A percentile compares a stretch with the other conserved stretches of the same genome.
These are phyloP conservation scores for Hymenochirus boettgeri DNA, from an alignment of 2,113 vertebrate genomes.

Conservation along the genomic window DNA sequence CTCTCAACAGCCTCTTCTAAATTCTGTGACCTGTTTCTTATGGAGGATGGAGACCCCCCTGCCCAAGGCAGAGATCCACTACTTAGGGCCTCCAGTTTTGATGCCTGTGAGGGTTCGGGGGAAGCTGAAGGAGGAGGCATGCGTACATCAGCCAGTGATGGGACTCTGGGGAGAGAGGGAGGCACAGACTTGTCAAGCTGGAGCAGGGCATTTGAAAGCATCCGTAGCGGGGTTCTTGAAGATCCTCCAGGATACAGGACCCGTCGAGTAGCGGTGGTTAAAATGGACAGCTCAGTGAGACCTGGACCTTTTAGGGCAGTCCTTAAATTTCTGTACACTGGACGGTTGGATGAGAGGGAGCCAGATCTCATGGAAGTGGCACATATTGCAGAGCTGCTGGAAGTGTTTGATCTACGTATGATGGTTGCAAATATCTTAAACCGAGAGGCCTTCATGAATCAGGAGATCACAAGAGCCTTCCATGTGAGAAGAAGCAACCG, in stretches of 20 bases:
- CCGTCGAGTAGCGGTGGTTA: constrained; percentile 90
- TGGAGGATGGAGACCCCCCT: constrained; percentile 77
- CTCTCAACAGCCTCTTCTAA: constrained; percentile 97
- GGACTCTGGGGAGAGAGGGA: constrained; percentile 68
- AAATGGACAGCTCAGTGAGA: constrained; percentile 94
- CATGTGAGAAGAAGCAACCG: constrained; percentile 94
- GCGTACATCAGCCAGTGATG: constrained; percentile 91
- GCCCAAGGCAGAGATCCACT: constrained; percentile 81
- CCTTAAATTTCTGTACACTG: constrained; percentile 92
- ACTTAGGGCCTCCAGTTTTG: constrained; percentile 90
- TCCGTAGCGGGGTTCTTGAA: constrained; percentile 90
- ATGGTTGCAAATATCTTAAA: constrained; percentile 99
- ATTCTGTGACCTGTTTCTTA: constrained; percentile 95
- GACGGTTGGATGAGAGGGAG: constrained; percentile 90
- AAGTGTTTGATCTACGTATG: constrained; percentile 97
- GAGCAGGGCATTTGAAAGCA: constrained; percentile 92
- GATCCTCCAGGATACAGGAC: constrained; percentile 86
- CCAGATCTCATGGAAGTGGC: constrained; percentile 96
- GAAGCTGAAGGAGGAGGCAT: constrained; percentile 69
- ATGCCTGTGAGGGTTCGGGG: constrained; percentile 83
- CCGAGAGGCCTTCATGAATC: constrained; percentile 98
- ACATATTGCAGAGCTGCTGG: constrained; percentile 94
- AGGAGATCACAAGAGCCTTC: constrained; percentile 99
- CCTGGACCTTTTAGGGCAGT: constrained; percentile 88
- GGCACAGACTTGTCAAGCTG: constrained; percentile 83